Conservation (phyloP, 2,888 invertebrate genomes). For the Spisula solida region DNA sequence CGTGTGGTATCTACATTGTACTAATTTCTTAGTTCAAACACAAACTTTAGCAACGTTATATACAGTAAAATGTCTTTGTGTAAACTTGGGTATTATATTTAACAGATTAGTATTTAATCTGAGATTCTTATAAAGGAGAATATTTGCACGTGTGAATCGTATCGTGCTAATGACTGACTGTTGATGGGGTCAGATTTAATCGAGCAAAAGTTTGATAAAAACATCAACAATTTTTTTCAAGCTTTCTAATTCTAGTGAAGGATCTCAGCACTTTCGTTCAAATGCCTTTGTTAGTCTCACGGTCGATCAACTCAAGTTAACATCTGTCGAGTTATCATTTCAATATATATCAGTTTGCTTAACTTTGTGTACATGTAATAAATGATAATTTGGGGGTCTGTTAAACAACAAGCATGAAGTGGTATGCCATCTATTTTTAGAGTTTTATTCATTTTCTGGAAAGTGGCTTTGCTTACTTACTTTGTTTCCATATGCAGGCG, state of each 20-base stretch:
- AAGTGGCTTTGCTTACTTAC: no score
- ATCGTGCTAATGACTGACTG: background rate
- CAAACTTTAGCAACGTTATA: no score
- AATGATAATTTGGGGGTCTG: slow-evolving; percentile 9
- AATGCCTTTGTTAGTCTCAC: background rate
- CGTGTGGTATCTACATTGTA: no score
- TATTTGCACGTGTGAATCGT: background rate
- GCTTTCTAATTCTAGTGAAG: background rate
- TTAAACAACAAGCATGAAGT: background rate
- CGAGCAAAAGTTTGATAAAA: background rate
- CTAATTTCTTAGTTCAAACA: no score
- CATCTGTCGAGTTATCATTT: slow-evolving; percentile 8
- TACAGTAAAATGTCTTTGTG: no score
- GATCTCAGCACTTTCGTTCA: background rate
- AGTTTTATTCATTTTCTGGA: background rate
- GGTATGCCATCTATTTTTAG: background rate
- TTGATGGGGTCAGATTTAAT: background rate
- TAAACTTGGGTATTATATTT: no score
- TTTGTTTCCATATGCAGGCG: no score
- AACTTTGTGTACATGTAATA: background rate
- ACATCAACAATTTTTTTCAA: background rate
- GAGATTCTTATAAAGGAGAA: no score
- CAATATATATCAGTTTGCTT: background rate
- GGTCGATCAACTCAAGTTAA: slow-evolving; percentile 17
- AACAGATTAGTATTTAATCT: no score